These are phyloP conservation scores for Oligia fasciuncula DNA, from an alignment of 2,888 invertebrate species.

Conservation along the genomic window DNA sequence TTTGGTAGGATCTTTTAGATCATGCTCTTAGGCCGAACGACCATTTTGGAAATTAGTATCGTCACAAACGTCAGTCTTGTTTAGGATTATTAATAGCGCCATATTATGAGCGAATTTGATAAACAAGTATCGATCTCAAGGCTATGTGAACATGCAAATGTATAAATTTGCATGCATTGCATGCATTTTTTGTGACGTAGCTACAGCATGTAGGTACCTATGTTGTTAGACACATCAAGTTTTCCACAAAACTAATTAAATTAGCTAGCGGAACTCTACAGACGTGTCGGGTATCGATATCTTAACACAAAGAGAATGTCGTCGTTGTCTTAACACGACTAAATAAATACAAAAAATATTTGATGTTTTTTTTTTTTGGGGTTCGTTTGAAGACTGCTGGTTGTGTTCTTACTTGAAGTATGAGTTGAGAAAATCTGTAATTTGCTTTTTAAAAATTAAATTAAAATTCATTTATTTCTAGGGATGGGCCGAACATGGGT, in stretches of 20 bases:
- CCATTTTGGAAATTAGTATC: background rate
- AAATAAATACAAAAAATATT: no score
- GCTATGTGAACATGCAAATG: background rate
- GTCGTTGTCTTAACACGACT: no score
- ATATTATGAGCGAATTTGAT: slow-evolving; percentile 6
- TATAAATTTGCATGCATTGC: background rate
- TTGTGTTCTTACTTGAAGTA: no score
- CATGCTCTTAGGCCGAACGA: background rate
- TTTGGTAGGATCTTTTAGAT: background rate
- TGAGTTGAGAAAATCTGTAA: no score
- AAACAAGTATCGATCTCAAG: slow-evolving; percentile 11
- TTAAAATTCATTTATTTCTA: no score
- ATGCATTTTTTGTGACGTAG: background rate
- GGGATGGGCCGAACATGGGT: no score
- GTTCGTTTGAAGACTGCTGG: no score
- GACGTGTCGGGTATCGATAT: no score
- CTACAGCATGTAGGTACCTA: background rate
- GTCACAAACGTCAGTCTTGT: background rate
- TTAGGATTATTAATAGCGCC: background rate
- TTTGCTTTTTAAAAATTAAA: no score
- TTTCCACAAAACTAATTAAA: background rate
- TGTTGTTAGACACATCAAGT: background rate
- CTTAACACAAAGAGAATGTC: no score
- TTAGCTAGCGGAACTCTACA: no score
- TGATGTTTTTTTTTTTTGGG: no score